Conservation (phyloP, 2,797 vertebrate species). For the Liasis olivaceus region DNA sequence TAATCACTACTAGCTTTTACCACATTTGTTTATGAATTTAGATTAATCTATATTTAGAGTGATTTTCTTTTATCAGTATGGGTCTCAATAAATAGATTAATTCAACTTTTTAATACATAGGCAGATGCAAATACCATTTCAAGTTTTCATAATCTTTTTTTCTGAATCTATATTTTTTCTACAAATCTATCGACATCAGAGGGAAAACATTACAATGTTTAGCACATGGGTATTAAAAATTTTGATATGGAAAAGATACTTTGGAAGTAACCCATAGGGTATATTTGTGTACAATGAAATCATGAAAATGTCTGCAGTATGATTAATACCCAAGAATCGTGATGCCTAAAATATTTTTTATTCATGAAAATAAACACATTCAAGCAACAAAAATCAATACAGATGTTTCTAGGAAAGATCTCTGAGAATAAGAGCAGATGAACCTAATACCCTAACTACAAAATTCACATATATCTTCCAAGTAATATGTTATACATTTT, state of each 20-base stretch:
- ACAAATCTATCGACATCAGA: background rate
- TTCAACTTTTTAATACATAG: background rate
- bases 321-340: background rate
- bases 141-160: background rate
- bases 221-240: background rate
- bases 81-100: background rate
- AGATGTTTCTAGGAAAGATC: background rate
- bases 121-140: background rate
- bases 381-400: background rate
- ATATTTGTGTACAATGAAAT: background rate
- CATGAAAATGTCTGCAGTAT: background rate
- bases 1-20: slow-evolving; percentile 15
- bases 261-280: background rate
- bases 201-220: background rate
- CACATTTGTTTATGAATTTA: slow-evolving; percentile 1
- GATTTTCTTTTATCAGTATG: slow-evolving; percentile 1
- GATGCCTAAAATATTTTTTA: background rate
- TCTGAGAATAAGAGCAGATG: background rate
- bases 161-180: background rate
- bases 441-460: background rate
- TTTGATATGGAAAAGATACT: background rate
- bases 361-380: background rate
- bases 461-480: background rate
- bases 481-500: background rate
- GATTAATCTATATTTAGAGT: background rate